A percentile compares a stretch with the other conserved stretches of the same genome.
phyloP scores from a whole-genome alignment of 2,113 vertebrate species.

The Macquaria australasica region DNA sequence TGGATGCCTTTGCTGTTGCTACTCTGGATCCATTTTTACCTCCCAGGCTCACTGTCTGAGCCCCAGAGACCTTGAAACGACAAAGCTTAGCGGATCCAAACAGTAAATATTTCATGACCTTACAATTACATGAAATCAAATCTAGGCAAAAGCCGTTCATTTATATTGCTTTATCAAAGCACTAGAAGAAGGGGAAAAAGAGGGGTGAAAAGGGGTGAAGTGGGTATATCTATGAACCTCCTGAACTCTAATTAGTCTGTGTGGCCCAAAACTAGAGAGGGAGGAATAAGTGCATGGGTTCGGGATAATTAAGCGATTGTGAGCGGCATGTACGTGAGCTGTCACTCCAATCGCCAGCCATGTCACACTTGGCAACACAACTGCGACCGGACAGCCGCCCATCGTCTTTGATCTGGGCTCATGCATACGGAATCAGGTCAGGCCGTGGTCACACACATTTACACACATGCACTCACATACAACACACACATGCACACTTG shows the following conservation, averaged over 20 bases:
- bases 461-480: constrained; percentile 57
- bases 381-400: constrained; percentile 84
- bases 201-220: not conserved
- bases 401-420: constrained; percentile 88
- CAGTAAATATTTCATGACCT: constrained; percentile 80
- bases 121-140: constrained; percentile 81
- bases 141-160: constrained; percentile 70
- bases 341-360: constrained; percentile 86
- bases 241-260: constrained; percentile 70
- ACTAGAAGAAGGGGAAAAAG: not conserved
- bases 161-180: constrained; percentile 62
- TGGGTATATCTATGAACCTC: constrained; percentile 49
- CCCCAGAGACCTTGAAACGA: constrained; percentile 67
- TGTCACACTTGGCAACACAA: constrained; percentile 78
- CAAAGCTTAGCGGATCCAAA: constrained; percentile 70
- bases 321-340: constrained; percentile 88
- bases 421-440: constrained; percentile 86
- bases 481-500: constrained; percentile 42
- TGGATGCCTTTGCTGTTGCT: constrained; percentile 63
- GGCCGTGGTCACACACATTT: constrained; percentile 77
- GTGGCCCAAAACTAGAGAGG: constrained; percentile 73
- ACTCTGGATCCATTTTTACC: constrained; percentile 71
- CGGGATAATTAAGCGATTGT: constrained; percentile 92
- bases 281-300: constrained; percentile 88
- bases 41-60: constrained; percentile 64